Evolutionary conservation across 2,113 vertebrate genomes (phyloP).

Genomic region (Istiophorus platypterus): DNA sequence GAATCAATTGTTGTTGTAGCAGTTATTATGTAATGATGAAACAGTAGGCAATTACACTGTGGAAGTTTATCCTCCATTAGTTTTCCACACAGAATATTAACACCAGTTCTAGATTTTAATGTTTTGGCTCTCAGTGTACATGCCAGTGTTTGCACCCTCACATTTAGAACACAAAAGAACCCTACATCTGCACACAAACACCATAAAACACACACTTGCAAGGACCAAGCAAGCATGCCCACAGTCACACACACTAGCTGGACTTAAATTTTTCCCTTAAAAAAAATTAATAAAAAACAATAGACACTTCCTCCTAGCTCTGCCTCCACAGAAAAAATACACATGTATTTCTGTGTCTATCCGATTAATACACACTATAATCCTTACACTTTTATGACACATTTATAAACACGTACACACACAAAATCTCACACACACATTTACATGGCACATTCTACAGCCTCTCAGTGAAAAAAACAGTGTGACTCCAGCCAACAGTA

Average conservation of each 20-base stretch:
- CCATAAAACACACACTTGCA: slow-evolving; percentile 2
- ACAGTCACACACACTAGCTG: background rate
- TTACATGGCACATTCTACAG: slow-evolving; percentile 2
- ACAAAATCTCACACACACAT: slow-evolving; percentile 3
- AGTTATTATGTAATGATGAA: slow-evolving; percentile 46
- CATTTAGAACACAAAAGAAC: background rate
- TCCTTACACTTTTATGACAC: background rate
- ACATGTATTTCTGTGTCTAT: background rate
- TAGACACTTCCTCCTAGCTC: slow-evolving; percentile 11
- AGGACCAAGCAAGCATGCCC: background rate
- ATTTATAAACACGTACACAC: background rate
- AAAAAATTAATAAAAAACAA: slow-evolving; percentile 1
- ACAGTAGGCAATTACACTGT: slow-evolving; percentile 38
- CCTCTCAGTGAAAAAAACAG: slow-evolving; percentile 2
- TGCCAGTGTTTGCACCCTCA: slow-evolving; percentile 12
- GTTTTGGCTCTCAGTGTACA: background rate
- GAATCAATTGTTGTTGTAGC: slow-evolving; percentile 34
- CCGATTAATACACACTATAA: background rate
- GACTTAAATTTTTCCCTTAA: background rate
- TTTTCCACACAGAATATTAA: slow-evolving; percentile 6
- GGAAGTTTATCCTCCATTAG: slow-evolving; percentile 15
- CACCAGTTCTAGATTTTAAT: too few relatives aligned
- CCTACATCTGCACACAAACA: slow-evolving; percentile 10
- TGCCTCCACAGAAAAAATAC: background rate
- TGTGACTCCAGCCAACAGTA: slow-evolving; percentile 23